Conservation (phyloP, 2,888 invertebrate genomes). For the Drosophila helvetica region DNA sequence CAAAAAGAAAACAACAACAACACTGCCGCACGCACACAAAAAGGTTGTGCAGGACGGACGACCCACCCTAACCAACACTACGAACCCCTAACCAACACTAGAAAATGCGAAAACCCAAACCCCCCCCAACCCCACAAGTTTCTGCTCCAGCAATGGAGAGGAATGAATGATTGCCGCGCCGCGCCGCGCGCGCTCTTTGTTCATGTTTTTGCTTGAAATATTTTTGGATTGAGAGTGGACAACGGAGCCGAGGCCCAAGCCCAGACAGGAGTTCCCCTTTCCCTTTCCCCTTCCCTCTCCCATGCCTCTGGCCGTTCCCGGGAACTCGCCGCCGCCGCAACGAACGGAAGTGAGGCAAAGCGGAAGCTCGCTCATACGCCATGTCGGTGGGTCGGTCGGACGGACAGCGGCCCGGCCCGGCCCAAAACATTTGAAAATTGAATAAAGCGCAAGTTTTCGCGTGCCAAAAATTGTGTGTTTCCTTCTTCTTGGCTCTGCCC, state of each 20-base stretch:
- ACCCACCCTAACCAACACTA: background rate
- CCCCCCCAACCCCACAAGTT: too few species aligned
- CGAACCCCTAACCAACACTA: background rate
- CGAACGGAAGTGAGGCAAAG: constrained; percentile 65
- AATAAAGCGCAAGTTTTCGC: constrained; percentile 76
- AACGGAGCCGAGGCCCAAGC: background rate
- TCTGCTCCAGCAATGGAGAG: constrained; percentile 45
- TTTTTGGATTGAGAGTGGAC: background rate
- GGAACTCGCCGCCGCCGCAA: background rate
- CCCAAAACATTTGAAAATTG: constrained; percentile 69
- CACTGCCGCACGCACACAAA: constrained; percentile 13
- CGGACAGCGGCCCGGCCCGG: background rate
- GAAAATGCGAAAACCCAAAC: background rate
- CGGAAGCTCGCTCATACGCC: constrained; percentile 76
- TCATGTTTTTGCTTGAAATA: constrained; percentile 57
- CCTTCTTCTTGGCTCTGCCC: constrained; percentile 28
- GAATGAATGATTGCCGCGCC: constrained; percentile 75
- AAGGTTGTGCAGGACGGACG: constrained; percentile 22
- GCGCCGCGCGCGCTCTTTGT: constrained; percentile 66
- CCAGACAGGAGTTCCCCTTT: constrained; percentile 53
- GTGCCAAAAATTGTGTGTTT: constrained; percentile 69
- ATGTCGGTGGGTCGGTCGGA: constrained; percentile 55
- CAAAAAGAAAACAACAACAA: constrained; percentile 42
- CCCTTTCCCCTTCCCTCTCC: background rate
- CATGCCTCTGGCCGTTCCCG: too few species aligned